Conservation (phyloP, 1,140 invertebrate genomes). For the Cecropterus lyciades region DNA sequence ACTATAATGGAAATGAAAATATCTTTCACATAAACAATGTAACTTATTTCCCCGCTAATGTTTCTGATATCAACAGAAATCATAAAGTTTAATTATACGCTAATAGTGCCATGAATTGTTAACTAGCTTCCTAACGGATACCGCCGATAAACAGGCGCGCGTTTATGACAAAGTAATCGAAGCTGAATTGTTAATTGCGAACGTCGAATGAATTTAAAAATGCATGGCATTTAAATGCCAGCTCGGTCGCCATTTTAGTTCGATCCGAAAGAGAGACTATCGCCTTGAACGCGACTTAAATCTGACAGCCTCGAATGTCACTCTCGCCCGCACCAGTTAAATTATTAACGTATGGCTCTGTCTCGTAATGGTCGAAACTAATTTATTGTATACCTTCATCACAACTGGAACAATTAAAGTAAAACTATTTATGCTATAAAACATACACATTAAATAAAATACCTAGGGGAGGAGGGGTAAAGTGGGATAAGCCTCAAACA, state of each 20-base stretch:
- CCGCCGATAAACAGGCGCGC: conserved; percentile 51
- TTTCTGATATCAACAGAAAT: conserved; percentile 59
- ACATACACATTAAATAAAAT: too few species aligned
- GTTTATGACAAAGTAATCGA: conserved; percentile 78
- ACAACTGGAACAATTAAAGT: not conserved
- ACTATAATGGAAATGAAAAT: conserved; percentile 44
- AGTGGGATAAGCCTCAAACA: too few species aligned
- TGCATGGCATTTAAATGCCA: conserved; percentile 83
- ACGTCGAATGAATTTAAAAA: conserved; percentile 80
- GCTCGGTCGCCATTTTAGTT: conserved; percentile 75
- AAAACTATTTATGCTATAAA: too few species aligned
- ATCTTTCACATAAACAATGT: conserved; percentile 57
- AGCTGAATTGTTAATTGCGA: conserved; percentile 77
- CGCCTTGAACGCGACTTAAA: conserved; percentile 81
- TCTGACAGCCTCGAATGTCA: conserved; percentile 81
- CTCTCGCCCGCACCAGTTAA: conserved; percentile 71
- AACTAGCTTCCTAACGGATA: conserved; percentile 65
- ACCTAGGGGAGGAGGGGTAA: too few species aligned
- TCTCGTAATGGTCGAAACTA: conserved; percentile 15
- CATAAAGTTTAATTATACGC: conserved; percentile 61
- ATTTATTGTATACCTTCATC: not conserved
- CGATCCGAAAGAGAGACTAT: conserved; percentile 74
- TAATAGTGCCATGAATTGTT: conserved; percentile 62
- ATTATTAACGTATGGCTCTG: conserved; percentile 41
- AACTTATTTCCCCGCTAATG: conserved; percentile 53